Evolutionary conservation across 2,888 invertebrate genomes (phyloP), one percentile per base, ranked within the genome.

Genomic region (Diabrotica balteata): DNA sequence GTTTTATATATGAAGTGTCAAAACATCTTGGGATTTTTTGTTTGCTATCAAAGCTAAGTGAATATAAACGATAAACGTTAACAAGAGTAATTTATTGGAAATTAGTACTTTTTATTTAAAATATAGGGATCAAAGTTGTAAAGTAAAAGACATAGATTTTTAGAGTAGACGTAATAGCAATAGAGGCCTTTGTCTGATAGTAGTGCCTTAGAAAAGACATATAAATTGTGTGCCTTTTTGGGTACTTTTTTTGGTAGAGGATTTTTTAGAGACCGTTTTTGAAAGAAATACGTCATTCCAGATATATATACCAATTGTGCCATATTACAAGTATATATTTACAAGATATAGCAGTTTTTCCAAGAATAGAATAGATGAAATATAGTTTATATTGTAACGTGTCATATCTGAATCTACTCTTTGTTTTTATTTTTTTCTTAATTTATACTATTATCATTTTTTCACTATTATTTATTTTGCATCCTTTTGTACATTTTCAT

Each of bases 201-300:
- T 81, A 81, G 83, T 83, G 83, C 83, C 83, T 83, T 83, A 83
- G 82, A 78, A 81, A 80, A 81, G 81, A 82, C 81, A 81, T 80
- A 81, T 81, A 81, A 78, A 73, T 59, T 72, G 72, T 72, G 69
- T 80, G 80, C 80, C 80, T 80, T 80, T 80, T 77, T 77, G 76
- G 75, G 80, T 77, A 76, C 76, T 72, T 59, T 72, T 75, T 73
- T 74, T 68, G 68, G 73, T 72, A 72, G 68, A 72, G 69, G 43
- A 66, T 68, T 61, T 73, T 71, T 70, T 75, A 70, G 73, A 73
- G 63, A 59, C 68, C 67, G 64, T 67, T 70, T 72, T 71, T 59
- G 66, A 68, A 66, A 71, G 63, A 72, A 68, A 68, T 68, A 70
- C 71, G 75, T 75, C 77, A 76, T 75, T 76, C 75, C 75, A 76